Evolutionary conservation across 2,888 invertebrate genomes (phyloP).

Genomic region (Eupithecia tripunctaria): DNA sequence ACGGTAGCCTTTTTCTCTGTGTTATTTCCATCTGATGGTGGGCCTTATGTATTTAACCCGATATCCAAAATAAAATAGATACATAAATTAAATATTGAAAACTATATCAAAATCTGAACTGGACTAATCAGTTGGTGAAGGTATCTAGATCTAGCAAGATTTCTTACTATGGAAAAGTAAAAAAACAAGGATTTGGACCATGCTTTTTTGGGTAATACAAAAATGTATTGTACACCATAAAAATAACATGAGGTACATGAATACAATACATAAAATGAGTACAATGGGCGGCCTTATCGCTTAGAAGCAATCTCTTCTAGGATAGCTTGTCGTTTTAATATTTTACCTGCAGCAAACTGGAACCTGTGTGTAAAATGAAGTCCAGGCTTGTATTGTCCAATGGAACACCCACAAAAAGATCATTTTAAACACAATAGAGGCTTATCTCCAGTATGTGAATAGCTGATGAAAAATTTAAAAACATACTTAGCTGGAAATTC

Average conservation of each 20-base stretch:
- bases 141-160: neutral
- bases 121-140: no score
- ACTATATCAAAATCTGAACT: no score
- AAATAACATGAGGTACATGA: no score
- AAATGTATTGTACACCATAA: no score
- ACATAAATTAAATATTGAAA: no score
- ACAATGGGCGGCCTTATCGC: no score
- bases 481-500: slow-evolving; percentile 1
- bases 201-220: neutral
- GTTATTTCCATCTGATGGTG: no score
- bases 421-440: slow-evolving; percentile 34
- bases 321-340: neutral
- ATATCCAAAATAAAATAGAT: no score
- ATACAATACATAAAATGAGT: no score
- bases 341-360: neutral
- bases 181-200: neutral
- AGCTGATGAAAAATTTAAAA: slow-evolving; percentile 35
- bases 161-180: neutral
- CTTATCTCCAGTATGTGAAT: slow-evolving; percentile 36
- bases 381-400: slow-evolving; percentile 3
- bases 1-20: neutral
- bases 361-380: neutral
- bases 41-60: no score
- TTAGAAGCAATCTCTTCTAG: no score
- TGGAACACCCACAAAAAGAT: slow-evolving; percentile 30